Base-by-base conservation (phyloP, 2,113 vertebrate species). In the Amphilophus citrinellus region DNA sequence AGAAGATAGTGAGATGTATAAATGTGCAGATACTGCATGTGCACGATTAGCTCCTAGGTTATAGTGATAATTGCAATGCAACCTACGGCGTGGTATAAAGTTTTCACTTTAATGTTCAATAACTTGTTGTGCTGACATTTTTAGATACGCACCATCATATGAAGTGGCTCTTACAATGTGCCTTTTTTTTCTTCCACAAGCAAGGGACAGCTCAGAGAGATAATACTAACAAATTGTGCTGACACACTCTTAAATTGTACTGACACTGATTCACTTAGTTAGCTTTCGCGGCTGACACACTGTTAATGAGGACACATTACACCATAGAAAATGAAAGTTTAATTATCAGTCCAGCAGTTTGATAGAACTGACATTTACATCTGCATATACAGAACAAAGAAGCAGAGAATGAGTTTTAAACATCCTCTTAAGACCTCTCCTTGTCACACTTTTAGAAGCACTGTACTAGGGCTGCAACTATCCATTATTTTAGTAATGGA, bases 11-110 rank as follows among this genome's bases (percentile, higher is more conserved):
- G 39, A 80, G 44, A 76, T 61, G 53, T 24, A 82, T 82, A 50
- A 76, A 86, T 65, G 2, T 61, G 71, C 61, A 78, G 6, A 62
- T 59, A 56, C 15, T 50, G 22, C 18, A 7, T 62, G 13, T 20
- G 32, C 61, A 58, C 84, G 62, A 84, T 66, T 79, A 75, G 85
- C 86, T 84, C 47, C 20, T n/a, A 76, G n/a, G 79, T 56, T 47
- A 13, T 18, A 68, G 18, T 77, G 59, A 71, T 20, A 47, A 32
- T 35, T 47, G 22, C 73, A 62, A 61, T 62, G 77, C 39, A 57
- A 42, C 63, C 61, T 53, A 15, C 37, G 61, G 60, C 2, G 44
- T 37, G 56, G 47, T 27, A 50, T 82, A 47, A 91, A 84, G 59
- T 50, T 77, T 77, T 80, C 14, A 76, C 56, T 76, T 84, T 79